phyloP scores from a whole-genome alignment of 1,140 invertebrate species.

The Pseudobourletiella spinata region DNA sequence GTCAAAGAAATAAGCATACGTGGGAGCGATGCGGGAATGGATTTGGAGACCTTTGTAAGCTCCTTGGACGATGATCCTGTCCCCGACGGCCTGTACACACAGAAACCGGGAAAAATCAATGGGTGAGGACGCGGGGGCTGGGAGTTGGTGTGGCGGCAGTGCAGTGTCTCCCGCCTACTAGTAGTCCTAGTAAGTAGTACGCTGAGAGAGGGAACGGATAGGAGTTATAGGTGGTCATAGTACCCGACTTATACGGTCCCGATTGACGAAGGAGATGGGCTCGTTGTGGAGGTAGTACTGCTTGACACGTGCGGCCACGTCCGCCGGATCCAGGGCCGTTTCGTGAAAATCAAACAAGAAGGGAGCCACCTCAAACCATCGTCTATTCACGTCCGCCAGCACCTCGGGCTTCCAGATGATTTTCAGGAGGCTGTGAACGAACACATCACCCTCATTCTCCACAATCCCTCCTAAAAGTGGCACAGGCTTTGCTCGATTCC shows the following conservation, averaged over 20 bases:
- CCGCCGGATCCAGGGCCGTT: background rate
- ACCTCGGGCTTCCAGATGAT: slow-evolving; percentile 5
- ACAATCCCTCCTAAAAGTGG: slow-evolving; percentile 10
- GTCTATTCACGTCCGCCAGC: background rate
- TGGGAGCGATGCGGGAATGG: slow-evolving; percentile 10
- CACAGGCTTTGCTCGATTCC: background rate
- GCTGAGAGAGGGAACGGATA: too few species aligned
- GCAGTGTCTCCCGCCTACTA: too few species aligned
- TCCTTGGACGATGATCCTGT: background rate
- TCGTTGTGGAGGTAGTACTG: background rate
- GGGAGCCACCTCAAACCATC: background rate
- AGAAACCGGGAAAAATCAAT: background rate
- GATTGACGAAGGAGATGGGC: background rate
- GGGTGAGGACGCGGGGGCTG: too few species aligned
- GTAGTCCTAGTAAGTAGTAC: too few species aligned
- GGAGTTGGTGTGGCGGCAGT: too few species aligned
- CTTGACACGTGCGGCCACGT: background rate
- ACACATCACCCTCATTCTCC: slow-evolving; percentile 2
- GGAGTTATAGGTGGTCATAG: background rate
- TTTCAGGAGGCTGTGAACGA: slow-evolving; percentile 3
- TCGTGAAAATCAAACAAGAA: background rate
- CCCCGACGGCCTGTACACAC: slow-evolving; percentile 6
- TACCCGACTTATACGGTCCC: slow-evolving; percentile 12
- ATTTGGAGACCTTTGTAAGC: slow-evolving; percentile 4
- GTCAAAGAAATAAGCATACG: slow-evolving; percentile 11